Evolutionary conservation across 1,140 invertebrate species (phyloP), one percentile per base, ranked within the genome.

Genomic region (Leptinotarsa lineolata): DNA sequence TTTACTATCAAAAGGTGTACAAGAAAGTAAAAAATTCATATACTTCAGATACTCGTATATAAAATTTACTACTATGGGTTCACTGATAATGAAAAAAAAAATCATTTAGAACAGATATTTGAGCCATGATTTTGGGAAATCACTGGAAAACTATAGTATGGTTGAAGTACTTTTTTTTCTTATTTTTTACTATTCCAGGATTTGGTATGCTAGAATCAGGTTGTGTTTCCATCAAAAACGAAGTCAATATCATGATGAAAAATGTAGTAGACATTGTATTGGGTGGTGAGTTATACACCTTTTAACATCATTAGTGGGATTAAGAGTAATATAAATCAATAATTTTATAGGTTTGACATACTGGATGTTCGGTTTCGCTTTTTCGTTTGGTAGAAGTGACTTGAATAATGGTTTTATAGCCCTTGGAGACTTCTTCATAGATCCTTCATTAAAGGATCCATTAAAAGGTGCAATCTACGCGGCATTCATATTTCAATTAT

Each of bases 201-300:
- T 97, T 97, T 81, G 95, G 95, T 6, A 92, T 97, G 89, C 82
- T 97, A 68, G 95, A 97, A 83, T 95, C 94, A 1, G 96, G 96
- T 6, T 95, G 94, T 78, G 95, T 97, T 0, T 95, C 94, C 1
- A 88, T 95, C 39, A 97, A 97, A 85, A 97, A 97, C 81, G 96
- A 97, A 88, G 94, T 96, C 0, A 97, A 97, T 80, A 97, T 97
- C n/a, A 97, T 97, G 95, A 95, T 97, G 93, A 97, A 97, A 84
- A 97, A 97, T 81, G 91, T 96, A 0, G 93, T 95, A 1, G 95
- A 97, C 77, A 95, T 98, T 68, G 93, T 96, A 12, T 88, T 98
- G 3, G 96, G 96, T 16, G 96, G 90, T 88, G 78, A 84, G 60
- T 72, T 59, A 8, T 12, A 59, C 58, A 8, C 16, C 20, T 20